phyloP scores from a whole-genome alignment of 2,888 invertebrate genomes.

The Rhodophaea formosa region DNA sequence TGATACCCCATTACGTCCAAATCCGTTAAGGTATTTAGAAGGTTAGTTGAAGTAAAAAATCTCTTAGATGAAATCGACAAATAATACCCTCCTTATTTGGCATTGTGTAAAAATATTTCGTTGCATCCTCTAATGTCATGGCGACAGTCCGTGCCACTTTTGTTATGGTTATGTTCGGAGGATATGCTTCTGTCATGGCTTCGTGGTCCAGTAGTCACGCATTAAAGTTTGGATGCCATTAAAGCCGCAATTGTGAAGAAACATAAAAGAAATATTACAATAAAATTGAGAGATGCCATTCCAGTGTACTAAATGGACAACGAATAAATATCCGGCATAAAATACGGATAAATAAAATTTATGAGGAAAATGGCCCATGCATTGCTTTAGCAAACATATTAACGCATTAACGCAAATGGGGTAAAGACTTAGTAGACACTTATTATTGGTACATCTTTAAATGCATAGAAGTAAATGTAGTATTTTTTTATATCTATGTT shows the following conservation, averaged over 20 bases:
- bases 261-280: conserved; percentile 14
- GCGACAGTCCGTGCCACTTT: background rate
- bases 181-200: background rate
- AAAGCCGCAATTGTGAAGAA: conserved; percentile 8
- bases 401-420: too few relatives aligned
- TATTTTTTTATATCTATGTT: too few relatives aligned
- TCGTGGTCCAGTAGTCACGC: conserved; percentile 7
- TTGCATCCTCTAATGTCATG: background rate
- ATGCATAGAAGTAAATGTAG: too few relatives aligned
- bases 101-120: too few relatives aligned
- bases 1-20: too few relatives aligned
- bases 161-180: background rate
- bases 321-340: conserved; percentile 13
- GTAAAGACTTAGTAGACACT: background rate
- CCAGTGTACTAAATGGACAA: conserved; percentile 8
- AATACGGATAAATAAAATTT: conserved; percentile 17
- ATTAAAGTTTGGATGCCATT: conserved; percentile 15
- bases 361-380: background rate
- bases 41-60: too few relatives aligned
- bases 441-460: background rate
- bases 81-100: too few relatives aligned
- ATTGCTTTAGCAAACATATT: conserved; percentile 14
- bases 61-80: too few relatives aligned
- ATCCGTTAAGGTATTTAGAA: too few relatives aligned
- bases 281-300: conserved; percentile 11